Base-by-base conservation (phyloP, 2,888 invertebrate species). In the Podotricha telesiphe region DNA sequence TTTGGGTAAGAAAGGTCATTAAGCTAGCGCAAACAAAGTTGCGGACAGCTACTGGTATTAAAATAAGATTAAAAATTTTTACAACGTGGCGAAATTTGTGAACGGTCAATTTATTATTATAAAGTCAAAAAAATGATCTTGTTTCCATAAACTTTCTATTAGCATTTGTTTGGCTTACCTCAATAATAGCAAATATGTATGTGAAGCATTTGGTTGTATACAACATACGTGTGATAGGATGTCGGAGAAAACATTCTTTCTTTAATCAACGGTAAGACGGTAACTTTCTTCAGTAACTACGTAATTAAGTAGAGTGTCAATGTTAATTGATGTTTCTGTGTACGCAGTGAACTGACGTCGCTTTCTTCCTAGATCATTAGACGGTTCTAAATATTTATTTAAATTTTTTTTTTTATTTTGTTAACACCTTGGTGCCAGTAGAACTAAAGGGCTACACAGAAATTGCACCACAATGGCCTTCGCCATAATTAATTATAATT, bases 111-210 rank as follows among this genome's bases (percentile, higher is more conserved):
- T 51, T 51, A 51, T n/a, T n/a, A n/a, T 22, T 28, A 28, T 28
- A 2, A 2, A 5, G 13, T 19, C 17, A 50, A 15, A 50, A 50
- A 8, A 15, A 45, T 45, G n/a, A 42, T 67, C 7, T 58, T 48
- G 17, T 10, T 50, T 50, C 53, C 42, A 47, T 13, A 48, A 63
- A 50, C 67, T 74, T 71, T 70, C 68, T 65, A 65, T 61, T 66
- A 40, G 67, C 69, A 42, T 73, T 73, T 67, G 71, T 65, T 63
- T 65, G 55, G 42, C 55, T 67, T 62, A 62, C 45, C 63, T 70
- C 34, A 61, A 55, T 58, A 66, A 42, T 61, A 1, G n/a, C n/a
- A 45, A 45, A 22, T n/a, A 59, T 59, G 45, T n/a, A 59, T 59
- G 45, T 45, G 59, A 42, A 22, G 20, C 22, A 59, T 59, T 22